Conservation (phyloP, 64 coral and sea anemone genomes). For the Pachyseris speciosa region DNA sequence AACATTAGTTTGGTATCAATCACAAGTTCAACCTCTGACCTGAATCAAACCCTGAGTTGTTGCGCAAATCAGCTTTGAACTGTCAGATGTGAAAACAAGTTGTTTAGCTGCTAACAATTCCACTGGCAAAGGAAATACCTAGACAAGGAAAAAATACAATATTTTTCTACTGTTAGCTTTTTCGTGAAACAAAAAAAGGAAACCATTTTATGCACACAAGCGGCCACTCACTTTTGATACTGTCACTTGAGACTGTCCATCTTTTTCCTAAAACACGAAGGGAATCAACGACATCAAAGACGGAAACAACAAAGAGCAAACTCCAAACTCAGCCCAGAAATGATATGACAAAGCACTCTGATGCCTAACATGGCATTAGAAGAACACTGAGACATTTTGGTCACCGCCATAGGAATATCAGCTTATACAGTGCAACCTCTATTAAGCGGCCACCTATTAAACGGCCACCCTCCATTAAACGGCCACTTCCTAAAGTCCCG, state of each 20-base stretch:
- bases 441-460: too few species aligned
- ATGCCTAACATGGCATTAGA: too few species aligned
- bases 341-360: too few species aligned
- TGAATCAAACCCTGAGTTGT: constrained; percentile 77
- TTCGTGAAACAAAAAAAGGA: too few species aligned
- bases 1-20: not conserved
- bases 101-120: constrained; percentile 76
- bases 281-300: not conserved
- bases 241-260: not conserved
- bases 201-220: not conserved
- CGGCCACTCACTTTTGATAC: constrained; percentile 5
- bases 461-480: not conserved
- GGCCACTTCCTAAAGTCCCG: constrained; percentile 4
- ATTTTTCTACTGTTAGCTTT: too few species aligned
- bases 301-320: not conserved
- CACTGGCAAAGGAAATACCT: constrained; percentile 66
- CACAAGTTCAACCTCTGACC: constrained; percentile 7
- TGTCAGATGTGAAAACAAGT: constrained; percentile 75
- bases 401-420: too few species aligned
- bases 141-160: not conserved
- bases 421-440: too few species aligned
- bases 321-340: too few species aligned
- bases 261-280: not conserved
- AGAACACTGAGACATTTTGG: too few species aligned
- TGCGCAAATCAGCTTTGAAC: constrained; percentile 71